Base-by-base conservation (phyloP, 2,888 invertebrate species). In the Spodoptera picta region DNA sequence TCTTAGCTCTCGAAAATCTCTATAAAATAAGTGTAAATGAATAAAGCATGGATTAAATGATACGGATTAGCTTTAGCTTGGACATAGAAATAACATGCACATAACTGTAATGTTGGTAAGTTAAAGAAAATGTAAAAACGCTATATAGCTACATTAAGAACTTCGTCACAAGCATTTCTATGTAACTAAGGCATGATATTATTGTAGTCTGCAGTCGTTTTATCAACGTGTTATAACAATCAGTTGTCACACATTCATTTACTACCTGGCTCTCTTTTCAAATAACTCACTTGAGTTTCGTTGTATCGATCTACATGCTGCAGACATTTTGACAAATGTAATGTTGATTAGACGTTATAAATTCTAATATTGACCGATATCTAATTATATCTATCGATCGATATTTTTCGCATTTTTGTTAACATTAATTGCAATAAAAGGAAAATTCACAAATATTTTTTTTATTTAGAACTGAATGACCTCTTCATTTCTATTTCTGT, bases 131-230 rank as follows among this genome's bases (percentile, higher is more conserved):
- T 56, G 44, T 53, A 60, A 68, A 65, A 69, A 54, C 63, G 64
- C 67, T 60, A 58, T 43, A 49, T 54, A 60, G 61, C 60, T 58
- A 65, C 53, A 66, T 57, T 64, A 51, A 64, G 50, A 45, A 68
- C 73, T 69, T 73, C 65, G 74, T 75, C 81, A 81, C 77, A 78
- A 79, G 83, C 77, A 81, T 81, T 76, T 82, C 46, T 81, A 77
- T 87, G 90, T 92, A 85, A 91, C 91, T 92, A 92, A 92, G 90
- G 93, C 93, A 93, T 93, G 93, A 83, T 72, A 77, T 64, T 83
- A 77, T 64, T 83, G 74, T 83, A 82, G 75, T 79, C 70, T 78
- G 80, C 83, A 75, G 75, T 75, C 69, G 76, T 84, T 77, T 72
- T 76, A 72, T 79, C 59, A 65, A 75, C 60, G 69, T 80, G 77